Percentiles rank a stretch among this genome's conserved stretches.
Conservation (phyloP, 2,113 vertebrate species). For the Vireo altiloquus region DNA sequence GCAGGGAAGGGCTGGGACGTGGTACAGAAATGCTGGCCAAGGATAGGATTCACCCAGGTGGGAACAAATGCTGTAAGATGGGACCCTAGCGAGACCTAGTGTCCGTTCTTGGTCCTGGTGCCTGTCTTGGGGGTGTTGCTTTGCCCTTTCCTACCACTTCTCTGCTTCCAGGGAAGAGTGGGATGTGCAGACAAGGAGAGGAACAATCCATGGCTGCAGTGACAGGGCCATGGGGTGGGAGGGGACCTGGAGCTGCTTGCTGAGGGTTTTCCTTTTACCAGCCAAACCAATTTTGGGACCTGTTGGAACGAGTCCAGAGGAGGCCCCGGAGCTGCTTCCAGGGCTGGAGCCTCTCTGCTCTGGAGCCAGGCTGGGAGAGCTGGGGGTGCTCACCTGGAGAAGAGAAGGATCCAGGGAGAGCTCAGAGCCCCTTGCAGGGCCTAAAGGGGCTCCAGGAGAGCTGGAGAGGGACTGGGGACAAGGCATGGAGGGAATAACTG, state of each 20-base stretch:
- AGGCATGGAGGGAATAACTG: rapidly evolving
- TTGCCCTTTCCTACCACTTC: background rate
- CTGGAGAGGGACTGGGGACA: background rate
- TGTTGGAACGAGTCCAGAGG: background rate
- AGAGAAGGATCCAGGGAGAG: background rate
- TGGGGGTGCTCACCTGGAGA: background rate
- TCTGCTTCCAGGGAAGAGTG: background rate
- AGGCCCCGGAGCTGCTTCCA: rapidly evolving
- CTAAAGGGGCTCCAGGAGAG: background rate
- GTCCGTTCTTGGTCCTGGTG: background rate
- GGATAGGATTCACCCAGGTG: background rate
- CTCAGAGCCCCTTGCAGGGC: background rate
- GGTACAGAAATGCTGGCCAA: background rate
- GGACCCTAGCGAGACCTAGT: rapidly evolving
- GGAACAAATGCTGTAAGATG: background rate
- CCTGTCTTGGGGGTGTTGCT: background rate
- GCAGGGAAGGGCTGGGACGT: background rate
- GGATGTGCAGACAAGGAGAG: background rate
- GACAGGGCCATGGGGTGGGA: rapidly evolving
- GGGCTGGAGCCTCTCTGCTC: background rate
- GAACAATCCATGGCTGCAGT: background rate
- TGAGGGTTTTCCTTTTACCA: background rate
- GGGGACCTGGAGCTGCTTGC: background rate
- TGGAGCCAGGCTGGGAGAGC: background rate
- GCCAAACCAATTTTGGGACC: background rate